phyloP scores from a whole-genome alignment of 1,140 invertebrate species.

The Brachionus paranguensis region DNA sequence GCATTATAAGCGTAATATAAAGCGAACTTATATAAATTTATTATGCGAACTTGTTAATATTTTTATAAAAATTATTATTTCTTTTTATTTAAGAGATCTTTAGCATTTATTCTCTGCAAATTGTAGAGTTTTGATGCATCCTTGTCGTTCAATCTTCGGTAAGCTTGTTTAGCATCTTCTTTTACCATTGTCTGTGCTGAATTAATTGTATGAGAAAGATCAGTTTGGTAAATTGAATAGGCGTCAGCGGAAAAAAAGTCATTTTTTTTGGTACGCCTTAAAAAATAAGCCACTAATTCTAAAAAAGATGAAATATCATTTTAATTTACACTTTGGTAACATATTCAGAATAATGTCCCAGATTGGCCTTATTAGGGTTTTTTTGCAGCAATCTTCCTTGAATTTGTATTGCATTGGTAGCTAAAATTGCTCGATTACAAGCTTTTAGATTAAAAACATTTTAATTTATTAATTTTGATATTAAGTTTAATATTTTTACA shows the following conservation, averaged over 20 bases:
- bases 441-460: background rate
- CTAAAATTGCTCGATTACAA: slow-evolving; percentile 2
- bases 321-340: background rate
- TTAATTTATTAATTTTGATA: background rate
- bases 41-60: too few relatives aligned
- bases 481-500: slow-evolving; percentile 42
- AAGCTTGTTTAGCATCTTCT: background rate
- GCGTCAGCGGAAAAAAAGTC: background rate
- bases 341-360: background rate
- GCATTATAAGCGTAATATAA: too few relatives aligned
- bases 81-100: background rate
- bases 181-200: background rate
- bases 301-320: too few relatives aligned
- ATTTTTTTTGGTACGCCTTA: background rate
- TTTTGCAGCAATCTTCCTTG: background rate
- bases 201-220: background rate
- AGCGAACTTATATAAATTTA: too few relatives aligned
- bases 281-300: background rate
- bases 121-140: background rate
- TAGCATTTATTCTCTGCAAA: background rate
- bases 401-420: background rate
- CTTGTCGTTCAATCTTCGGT: background rate
- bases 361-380: background rate
- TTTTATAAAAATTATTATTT: background rate
- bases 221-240: background rate